Base-by-base conservation (phyloP, 53 echinoderm and acorn worm genomes). In the Patiria pectinifera region DNA sequence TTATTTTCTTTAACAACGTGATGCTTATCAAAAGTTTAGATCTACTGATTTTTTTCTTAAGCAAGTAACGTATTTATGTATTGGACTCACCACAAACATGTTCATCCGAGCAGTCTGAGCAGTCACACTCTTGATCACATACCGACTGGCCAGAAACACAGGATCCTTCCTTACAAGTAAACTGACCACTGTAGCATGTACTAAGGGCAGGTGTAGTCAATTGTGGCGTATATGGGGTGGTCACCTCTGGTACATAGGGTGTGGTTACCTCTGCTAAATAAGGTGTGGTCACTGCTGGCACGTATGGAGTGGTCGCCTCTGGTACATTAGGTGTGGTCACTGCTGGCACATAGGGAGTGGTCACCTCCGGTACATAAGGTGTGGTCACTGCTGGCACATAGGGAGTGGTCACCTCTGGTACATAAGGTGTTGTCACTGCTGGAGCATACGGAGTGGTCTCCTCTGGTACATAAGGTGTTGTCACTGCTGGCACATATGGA, bases 71-170 rank as follows among this genome's bases (percentile, higher is more conserved):
- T 35, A 35, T 35, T 35, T 0, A 35, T 35, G 35, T 35, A 35
- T 35, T 35, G 0, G 62, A 89, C 93, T 35, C 71, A 93, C 93
- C 93, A 89, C 93, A 93, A 19, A 82, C 11, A 47, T 93, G 72
- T 72, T 93, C 89, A 71, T 89, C 89, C 11, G 88, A 89, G 26
- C 88, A 88, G 44, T 93, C 93, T 49, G 48, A 48, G 77, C 93
- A 93, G 61, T 93, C 93, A 53, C 93, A 93, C 21, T 61, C 71
- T 45, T 71, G 60, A 35, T 93, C 93, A 83, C 93, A 93, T 13
- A 89, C 88, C 19, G 43, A 9, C 24, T 49, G 18, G 43, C 93
- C 93, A 74, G 87, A 83, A 7, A 93, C 89, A 76, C 93, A 93
- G 60, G 76, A 69, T 3, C 83, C 83, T 53, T 93, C 87, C 22